Evolutionary conservation across 2,888 invertebrate species (phyloP), one percentile per base, ranked within the genome.

Genomic region (Buathra laborator): DNA sequence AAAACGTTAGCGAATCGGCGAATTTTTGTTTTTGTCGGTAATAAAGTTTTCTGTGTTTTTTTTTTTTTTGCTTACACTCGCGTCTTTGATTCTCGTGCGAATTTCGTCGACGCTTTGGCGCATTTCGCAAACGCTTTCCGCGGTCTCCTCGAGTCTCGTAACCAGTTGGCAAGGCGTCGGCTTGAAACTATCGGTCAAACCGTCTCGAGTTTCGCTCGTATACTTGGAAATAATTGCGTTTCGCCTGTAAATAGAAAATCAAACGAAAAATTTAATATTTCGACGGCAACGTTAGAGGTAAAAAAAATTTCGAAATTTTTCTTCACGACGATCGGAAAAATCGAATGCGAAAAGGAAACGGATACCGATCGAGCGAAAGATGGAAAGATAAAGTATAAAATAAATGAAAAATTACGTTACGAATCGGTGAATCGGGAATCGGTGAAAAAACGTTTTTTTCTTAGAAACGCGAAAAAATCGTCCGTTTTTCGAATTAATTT

Each of bases 11-110:
- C 24, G 2, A 24, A 24, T 24, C 2, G 3, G 24, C 2, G 2
- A 24, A 24, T 24, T 1, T 24, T 1, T 2, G 24, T 24, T 24
- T 24, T 24, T 24, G 24, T 24, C 3, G 24, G 37, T 37, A 37
- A 37, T 37, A 5, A 16, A 77, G 62, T 48, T 19, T 46, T 67
- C 19, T 32, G 16, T 53, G 62, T 48, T 19, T 46, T 67, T 32
- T 32, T 32, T 53, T 29, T 10, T 48, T 51, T 53, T 59, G 86
- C 88, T 89, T 90, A 94, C 93, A 83, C 89, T 86, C 87, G 89
- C 89, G 67, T 92, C 90, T 85, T 93, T 94, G 37, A 93, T 89
- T 86, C 90, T 90, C 85, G 88, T 91, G 64, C 91, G 89, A 19
- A 91, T 88, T 19, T 83, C 86, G 44, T 83, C 86, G 51, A 93